Evolutionary conservation across 2,888 invertebrate species (phyloP), one percentile per base, ranked within the genome.

Genomic region (Meganola albula): DNA sequence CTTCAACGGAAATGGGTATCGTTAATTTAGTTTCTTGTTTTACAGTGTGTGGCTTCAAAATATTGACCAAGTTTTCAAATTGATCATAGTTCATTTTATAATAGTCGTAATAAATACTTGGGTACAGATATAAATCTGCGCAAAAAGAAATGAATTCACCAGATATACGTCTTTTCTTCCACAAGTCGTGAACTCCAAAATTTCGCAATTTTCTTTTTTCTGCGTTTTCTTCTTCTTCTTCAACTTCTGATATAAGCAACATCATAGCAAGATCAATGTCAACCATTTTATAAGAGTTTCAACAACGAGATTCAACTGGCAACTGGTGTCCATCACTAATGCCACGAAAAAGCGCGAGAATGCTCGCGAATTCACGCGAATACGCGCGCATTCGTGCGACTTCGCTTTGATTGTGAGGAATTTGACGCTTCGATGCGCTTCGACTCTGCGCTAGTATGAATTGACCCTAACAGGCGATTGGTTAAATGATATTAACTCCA

Each of bases 1-100:
- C 42, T 39, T 39, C 38, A 42, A 38, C 42, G 33, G 42, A 35
- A 35, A 42, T 35, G 25, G 36, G 38, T 38, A 42, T 42, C 31
- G 26, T 34, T 37, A 41, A 41, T 21, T 41, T 41, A 26, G 42
- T 38, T 35, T 42, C 35, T 35, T 42, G 42, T 29, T 35, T 41
- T 26, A 23, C 25, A 24, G 26, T 37, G 32, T 38, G 41, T 28
- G 37, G 37, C n/a, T 13, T 41, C 30, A 37, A 37, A 34, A 41
- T 38, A 37, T 41, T 37, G 24, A 37, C 37, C 20, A 39, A 39
- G 34, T 29, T 35, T 35, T 13, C 20, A 29, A 35, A 35, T 28
- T 35, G 28, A 30, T 26, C 30, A 12, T 22, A 35, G 26, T 25
- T 22, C 35, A 35, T 35, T 35, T 35, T 30, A 35, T 35, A 35